Evolutionary conservation across 1,140 invertebrate species (phyloP).

Genomic region (Camponotus floridanus): DNA sequence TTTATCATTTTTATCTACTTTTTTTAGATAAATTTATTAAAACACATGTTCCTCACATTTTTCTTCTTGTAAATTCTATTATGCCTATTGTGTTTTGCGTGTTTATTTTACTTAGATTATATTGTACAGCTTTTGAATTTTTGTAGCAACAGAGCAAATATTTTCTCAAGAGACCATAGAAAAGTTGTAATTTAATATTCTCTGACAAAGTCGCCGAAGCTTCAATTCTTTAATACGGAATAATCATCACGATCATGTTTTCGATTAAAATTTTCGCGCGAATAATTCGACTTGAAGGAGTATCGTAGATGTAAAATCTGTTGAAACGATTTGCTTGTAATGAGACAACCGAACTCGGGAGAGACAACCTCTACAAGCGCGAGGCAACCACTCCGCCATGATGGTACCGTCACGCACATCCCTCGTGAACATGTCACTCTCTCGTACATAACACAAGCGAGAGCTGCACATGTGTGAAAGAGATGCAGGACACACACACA

Average conservation of each 20-base stretch:
- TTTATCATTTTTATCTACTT: no score
- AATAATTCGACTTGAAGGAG: not conserved
- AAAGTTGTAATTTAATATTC: not conserved
- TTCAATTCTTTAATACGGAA: not conserved
- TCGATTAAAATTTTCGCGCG: not conserved
- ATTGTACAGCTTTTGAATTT: not conserved
- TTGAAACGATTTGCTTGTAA: not conserved
- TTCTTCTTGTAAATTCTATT: no score
- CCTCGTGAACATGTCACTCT: constrained; percentile 27
- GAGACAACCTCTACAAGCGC: not conserved
- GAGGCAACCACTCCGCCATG: not conserved
- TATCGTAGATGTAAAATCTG: not conserved
- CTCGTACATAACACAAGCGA: constrained; percentile 46
- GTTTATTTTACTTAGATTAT: not conserved
- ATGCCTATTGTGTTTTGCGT: no score
- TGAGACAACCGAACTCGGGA: not conserved
- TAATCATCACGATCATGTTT: not conserved
- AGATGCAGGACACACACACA: constrained; percentile 18
- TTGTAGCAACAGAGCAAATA: not conserved
- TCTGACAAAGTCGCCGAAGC: not conserved
- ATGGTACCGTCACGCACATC: constrained; percentile 51
- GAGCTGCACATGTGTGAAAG: not conserved
- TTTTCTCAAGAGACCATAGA: not conserved
- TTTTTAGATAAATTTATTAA: no score
- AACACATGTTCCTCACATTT: no score